Percentiles rank a stretch among this genome's conserved stretches.
phyloP scores from a whole-genome alignment of 2,797 vertebrate genomes.

The Phaenicophaeus curvirostris region DNA sequence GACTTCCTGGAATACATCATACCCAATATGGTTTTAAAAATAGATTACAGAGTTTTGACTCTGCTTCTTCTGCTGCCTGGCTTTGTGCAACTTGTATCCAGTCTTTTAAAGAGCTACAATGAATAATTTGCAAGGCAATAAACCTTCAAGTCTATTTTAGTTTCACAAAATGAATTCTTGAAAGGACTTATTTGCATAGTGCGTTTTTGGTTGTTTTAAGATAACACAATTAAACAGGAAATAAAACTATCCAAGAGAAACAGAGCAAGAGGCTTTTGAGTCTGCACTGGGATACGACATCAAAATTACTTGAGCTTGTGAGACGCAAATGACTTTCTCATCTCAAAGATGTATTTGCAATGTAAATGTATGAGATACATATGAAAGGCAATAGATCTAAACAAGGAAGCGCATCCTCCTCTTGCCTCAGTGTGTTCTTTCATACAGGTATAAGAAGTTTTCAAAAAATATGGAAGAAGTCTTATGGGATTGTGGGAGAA shows the following conservation, averaged over 20 bases:
- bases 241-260: background rate
- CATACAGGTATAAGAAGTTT: background rate
- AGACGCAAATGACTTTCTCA: slow-evolving; percentile 3
- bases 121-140: slow-evolving; percentile 28
- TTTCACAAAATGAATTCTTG: slow-evolving; percentile 49
- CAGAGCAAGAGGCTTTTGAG: slow-evolving; percentile 2
- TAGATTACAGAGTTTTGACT: background rate
- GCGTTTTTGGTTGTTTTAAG: slow-evolving; percentile 60
- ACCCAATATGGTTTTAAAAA: background rate
- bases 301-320: background rate
- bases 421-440: background rate
- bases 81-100: background rate
- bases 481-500: background rate
- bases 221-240: slow-evolving; percentile 48
- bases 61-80: background rate
- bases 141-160: slow-evolving; percentile 40
- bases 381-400: background rate
- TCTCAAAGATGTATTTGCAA: slow-evolving; percentile 19
- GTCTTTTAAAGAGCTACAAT: background rate
- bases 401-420: background rate
- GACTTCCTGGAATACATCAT: background rate
- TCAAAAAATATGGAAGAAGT: background rate
- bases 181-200: slow-evolving; percentile 51
- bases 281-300: background rate
- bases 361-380: background rate